Percentiles rank a stretch among this genome's conserved stretches.
Evolutionary conservation across 92 coral and sea anemone species (phyloP).

Genomic region (Zoanthus sociatus): DNA sequence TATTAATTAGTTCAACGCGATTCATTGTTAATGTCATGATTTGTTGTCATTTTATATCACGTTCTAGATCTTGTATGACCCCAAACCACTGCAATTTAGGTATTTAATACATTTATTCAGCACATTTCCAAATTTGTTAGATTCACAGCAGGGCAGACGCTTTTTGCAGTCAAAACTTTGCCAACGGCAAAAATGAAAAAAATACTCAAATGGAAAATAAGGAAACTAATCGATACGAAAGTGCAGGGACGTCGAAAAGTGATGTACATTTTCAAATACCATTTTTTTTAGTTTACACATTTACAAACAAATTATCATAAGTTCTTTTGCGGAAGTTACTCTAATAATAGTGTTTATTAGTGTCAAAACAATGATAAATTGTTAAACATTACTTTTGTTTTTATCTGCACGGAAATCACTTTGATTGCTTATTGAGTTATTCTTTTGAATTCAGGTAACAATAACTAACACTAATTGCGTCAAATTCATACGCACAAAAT

Average conservation of each 20-base stretch:
- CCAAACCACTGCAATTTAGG: background rate
- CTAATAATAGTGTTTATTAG: slow-evolving; percentile 23
- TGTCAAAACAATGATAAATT: slow-evolving; percentile 32
- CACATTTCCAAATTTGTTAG: background rate
- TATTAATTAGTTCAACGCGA: no score
- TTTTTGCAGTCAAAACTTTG: slow-evolving; percentile 21
- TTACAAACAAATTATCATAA: background rate
- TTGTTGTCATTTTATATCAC: background rate
- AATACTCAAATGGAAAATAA: background rate
- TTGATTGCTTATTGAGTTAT: background rate
- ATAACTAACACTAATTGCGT: background rate
- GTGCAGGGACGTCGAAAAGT: background rate
- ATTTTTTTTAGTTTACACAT: background rate
- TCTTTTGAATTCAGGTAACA: background rate
- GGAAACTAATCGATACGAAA: background rate
- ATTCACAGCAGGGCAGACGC: slow-evolving; percentile 12
- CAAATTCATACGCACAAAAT: background rate
- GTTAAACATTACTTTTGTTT: slow-evolving; percentile 28
- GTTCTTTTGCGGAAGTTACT: background rate
- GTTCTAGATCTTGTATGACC: background rate
- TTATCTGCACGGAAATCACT: background rate
- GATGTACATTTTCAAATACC: background rate
- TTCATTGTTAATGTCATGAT: background rate
- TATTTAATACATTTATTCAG: background rate
- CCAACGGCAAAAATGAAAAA: background rate